Percentiles rank a stretch among this genome's conserved stretches.
Evolutionary conservation across 2,888 invertebrate species (phyloP).

Genomic region (Chelonus formosanus): DNA sequence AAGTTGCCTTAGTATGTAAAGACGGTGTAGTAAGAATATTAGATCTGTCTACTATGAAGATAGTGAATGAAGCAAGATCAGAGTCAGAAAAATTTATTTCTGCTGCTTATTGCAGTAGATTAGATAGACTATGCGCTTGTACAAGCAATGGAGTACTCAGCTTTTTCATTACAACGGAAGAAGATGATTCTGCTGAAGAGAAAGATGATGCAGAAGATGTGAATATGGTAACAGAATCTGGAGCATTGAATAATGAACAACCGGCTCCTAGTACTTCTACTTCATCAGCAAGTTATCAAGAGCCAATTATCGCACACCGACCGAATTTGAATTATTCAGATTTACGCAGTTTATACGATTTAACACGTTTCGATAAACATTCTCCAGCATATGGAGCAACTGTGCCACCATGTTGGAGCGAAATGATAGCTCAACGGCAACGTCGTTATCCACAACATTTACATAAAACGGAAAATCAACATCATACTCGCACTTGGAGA

Average conservation of each 20-base stretch:
- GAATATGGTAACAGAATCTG: conserved; percentile 52
- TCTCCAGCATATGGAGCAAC: conserved; percentile 82
- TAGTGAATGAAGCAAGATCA: conserved; percentile 74
- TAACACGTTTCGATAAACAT: conserved; percentile 80
- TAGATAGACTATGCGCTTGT: conserved; percentile 86
- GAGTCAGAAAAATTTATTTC: conserved; percentile 80
- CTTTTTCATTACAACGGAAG: conserved; percentile 82
- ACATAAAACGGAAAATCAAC: conserved; percentile 73
- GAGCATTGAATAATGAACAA: conserved; percentile 44
- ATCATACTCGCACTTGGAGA: conserved; percentile 87
- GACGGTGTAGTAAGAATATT: conserved; percentile 80
- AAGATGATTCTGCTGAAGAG: conserved; percentile 77
- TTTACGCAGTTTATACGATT: conserved; percentile 74
- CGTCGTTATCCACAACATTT: conserved; percentile 86
- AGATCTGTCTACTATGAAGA: conserved; percentile 75
- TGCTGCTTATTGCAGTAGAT: conserved; percentile 85
- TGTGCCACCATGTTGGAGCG: conserved; percentile 93
- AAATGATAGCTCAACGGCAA: conserved; percentile 89
- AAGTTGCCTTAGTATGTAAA: conserved; percentile 77
- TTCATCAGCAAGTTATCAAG: conserved; percentile 52
- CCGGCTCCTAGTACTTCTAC: conserved; percentile 59
- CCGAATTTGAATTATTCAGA: conserved; percentile 69
- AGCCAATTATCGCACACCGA: conserved; percentile 68
- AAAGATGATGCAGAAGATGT: conserved; percentile 74
- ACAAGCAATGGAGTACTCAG: conserved; percentile 83